Conservation (phyloP, 2,888 invertebrate genomes). For the Trachelus tabidus region DNA sequence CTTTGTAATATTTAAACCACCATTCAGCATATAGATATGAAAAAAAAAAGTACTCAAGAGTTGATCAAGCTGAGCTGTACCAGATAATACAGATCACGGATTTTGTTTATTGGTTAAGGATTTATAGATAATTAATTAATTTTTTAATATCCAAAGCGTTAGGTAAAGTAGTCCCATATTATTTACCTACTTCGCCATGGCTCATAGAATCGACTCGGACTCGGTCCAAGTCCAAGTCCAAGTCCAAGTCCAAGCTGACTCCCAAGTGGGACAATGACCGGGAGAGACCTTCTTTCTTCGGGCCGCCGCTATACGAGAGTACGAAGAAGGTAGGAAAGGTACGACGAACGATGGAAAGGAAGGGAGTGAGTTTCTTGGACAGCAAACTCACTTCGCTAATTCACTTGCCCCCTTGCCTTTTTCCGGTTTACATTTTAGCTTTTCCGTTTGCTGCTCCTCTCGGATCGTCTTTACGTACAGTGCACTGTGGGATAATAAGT, state of each 20-base stretch:
- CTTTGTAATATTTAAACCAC: not conserved
- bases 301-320: slow-evolving; percentile 33
- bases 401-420: slow-evolving; percentile 51
- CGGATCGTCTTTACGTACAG: not conserved
- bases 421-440: slow-evolving; percentile 55
- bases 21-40: not conserved
- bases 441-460: not conserved
- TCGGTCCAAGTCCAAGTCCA: slow-evolving; percentile 46
- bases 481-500: not conserved
- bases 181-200: slow-evolving; percentile 49
- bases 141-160: slow-evolving; percentile 7
- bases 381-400: slow-evolving; percentile 55
- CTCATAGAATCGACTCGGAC: slow-evolving; percentile 33
- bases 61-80: not conserved
- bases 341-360: slow-evolving; percentile 13
- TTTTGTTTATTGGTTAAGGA: not conserved
- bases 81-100: not conserved
- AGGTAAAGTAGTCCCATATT: slow-evolving; percentile 48
- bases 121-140: not conserved
- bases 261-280: slow-evolving; percentile 65
- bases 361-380: slow-evolving; percentile 24
- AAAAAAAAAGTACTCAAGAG: not conserved
- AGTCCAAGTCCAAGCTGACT: slow-evolving; percentile 54
- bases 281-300: slow-evolving; percentile 64
- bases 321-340: slow-evolving; percentile 11